phyloP scores from a whole-genome alignment of 2,888 invertebrate species.

The Pammene aurita region DNA sequence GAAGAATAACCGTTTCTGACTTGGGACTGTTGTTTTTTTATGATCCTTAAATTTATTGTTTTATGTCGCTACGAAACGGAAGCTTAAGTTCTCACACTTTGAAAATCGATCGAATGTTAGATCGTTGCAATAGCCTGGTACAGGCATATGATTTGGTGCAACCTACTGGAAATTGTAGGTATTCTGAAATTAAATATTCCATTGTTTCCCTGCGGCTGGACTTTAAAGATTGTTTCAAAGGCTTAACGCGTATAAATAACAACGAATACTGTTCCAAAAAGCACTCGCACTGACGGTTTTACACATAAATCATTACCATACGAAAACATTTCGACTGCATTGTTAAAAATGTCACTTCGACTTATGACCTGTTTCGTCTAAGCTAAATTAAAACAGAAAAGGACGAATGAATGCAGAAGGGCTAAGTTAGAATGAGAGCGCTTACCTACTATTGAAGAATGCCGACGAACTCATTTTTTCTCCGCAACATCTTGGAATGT shows the following conservation, averaged over 20 bases:
- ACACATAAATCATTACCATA: slow-evolving; percentile 82
- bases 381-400: slow-evolving; percentile 72
- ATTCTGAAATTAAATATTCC: slow-evolving; percentile 58
- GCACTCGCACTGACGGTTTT: slow-evolving; percentile 67
- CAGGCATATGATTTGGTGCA: background rate
- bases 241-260: slow-evolving; percentile 66
- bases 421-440: slow-evolving; percentile 59
- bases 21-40: slow-evolving; percentile 52
- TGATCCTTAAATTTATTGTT: slow-evolving; percentile 44
- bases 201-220: slow-evolving; percentile 64
- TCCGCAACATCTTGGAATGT: slow-evolving; percentile 37
- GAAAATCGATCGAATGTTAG: slow-evolving; percentile 10
- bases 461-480: slow-evolving; percentile 61
- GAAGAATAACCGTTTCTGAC: slow-evolving; percentile 56
- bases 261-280: slow-evolving; percentile 68
- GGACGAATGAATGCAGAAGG: slow-evolving; percentile 58
- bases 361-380: slow-evolving; percentile 81
- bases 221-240: slow-evolving; percentile 63
- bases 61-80: slow-evolving; percentile 27
- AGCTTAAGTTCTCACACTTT: slow-evolving; percentile 32
- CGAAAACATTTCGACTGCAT: slow-evolving; percentile 81
- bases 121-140: background rate
- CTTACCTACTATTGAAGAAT: slow-evolving; percentile 64
- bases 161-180: slow-evolving; percentile 28
- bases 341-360: slow-evolving; percentile 82